Percentiles rank a stretch among this genome's conserved stretches.
These are phyloP conservation scores for Hydra vulgaris DNA, from an alignment of 30 jellyfish, hydroid and myxozoan species.

Conservation along the genomic window DNA sequence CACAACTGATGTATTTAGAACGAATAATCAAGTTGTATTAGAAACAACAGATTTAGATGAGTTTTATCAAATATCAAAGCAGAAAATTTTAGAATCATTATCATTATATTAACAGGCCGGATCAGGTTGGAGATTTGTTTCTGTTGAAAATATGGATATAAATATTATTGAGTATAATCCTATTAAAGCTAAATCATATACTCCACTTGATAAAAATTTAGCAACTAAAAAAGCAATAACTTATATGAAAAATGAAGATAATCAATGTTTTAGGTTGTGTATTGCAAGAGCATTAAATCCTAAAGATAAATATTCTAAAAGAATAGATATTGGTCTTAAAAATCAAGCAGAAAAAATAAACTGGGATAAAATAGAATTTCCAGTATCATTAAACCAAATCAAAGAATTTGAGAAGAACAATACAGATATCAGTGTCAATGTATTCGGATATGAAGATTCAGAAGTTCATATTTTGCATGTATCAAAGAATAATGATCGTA, in stretches of 20 bases:
- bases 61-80: background rate
- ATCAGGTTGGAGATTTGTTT: background rate
- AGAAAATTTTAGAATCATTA: background rate
- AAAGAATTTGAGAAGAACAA: conserved; percentile 22
- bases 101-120: background rate
- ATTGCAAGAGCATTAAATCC: conserved; percentile 16
- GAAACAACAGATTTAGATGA: background rate
- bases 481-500: too few species aligned
- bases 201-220: background rate
- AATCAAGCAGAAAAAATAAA: conserved; percentile 6
- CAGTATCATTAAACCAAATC: conserved; percentile 1
- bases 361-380: conserved; percentile 16
- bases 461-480: too few species aligned
- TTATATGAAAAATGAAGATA: conserved; percentile 4
- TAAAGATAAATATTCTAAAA: background rate
- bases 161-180: background rate
- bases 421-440: conserved; percentile 23
- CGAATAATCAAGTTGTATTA: background rate
- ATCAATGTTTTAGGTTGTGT: conserved; percentile 10
- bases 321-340: background rate
- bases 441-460: background rate
- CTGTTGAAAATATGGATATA: background rate
- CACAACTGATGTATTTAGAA: background rate
- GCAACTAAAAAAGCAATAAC: conserved; percentile 11
- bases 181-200: background rate